These are phyloP conservation scores for Theocolax elegans DNA, from an alignment of 1,140 invertebrate species.

Conservation along the genomic window DNA sequence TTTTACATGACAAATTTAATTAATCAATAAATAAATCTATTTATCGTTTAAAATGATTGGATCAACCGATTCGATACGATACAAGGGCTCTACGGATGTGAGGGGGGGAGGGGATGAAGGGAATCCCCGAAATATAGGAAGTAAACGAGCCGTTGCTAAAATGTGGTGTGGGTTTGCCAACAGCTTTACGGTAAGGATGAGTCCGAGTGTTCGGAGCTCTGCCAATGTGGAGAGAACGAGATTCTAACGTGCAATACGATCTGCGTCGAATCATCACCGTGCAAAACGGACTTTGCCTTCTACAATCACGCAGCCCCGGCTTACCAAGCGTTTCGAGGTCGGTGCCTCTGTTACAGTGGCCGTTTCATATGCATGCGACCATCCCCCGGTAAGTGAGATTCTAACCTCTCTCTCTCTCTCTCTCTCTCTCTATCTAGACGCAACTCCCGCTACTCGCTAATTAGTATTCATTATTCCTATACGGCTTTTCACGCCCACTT, in stretches of 20 bases:
- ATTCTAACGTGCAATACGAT: constrained; percentile 85
- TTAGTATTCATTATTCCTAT: constrained; percentile 30
- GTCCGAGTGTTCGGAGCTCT: constrained; percentile 84
- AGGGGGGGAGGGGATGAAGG: too few relatives aligned
- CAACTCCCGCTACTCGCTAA: constrained; percentile 1
- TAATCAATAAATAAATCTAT: too few relatives aligned
- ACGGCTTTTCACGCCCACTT: not conserved
- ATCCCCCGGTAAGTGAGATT: constrained; percentile 78
- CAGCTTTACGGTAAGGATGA: constrained; percentile 88
- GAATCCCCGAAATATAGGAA: too few relatives aligned
- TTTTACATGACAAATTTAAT: too few relatives aligned
- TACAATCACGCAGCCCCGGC: constrained; percentile 90
- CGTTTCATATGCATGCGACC: constrained; percentile 92
- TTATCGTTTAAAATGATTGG: too few relatives aligned
- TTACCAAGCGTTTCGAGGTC: constrained; percentile 87
- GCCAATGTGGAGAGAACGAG: constrained; percentile 80
- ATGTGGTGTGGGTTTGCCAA: too few relatives aligned
- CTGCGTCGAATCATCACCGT: constrained; percentile 84
- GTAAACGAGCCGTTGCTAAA: too few relatives aligned
- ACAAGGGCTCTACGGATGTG: too few relatives aligned
- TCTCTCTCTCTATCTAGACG: constrained; percentile 32
- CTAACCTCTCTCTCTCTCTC: too few relatives aligned
- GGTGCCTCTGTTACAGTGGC: constrained; percentile 90
- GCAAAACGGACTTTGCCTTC: constrained; percentile 85
- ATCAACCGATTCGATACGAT: too few relatives aligned